Percentiles rank a stretch among this genome's conserved stretches.
These are phyloP conservation scores for Chondrilla cf. caribensis DNA, from an alignment of 37 sponge, comb jelly and placozoan species.

Conservation along the genomic window DNA sequence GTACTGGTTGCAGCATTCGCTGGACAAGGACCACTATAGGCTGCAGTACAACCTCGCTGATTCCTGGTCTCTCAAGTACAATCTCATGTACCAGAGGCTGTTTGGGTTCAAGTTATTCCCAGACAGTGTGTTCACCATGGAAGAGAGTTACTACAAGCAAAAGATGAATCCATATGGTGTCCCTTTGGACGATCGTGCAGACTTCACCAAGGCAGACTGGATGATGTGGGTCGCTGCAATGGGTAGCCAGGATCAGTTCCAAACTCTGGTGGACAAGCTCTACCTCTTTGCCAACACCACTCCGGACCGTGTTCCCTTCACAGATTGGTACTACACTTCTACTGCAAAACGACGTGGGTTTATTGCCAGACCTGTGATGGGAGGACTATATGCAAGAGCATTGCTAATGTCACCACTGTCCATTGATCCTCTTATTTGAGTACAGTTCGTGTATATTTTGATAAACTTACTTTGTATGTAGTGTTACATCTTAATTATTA, in stretches of 20 bases:
- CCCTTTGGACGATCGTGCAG: conserved; percentile 56
- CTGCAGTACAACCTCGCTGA: conserved; percentile 55
- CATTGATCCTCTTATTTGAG: too few species aligned
- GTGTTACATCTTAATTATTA: not conserved
- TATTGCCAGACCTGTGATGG: conserved; percentile 61
- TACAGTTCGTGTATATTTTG: not conserved
- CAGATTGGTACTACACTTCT: conserved; percentile 64
- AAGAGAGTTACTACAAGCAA: conserved; percentile 38
- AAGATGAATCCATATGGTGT: conserved; percentile 69
- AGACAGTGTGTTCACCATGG: conserved; percentile 34
- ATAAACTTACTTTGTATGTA: not conserved
- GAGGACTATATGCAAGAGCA: conserved; percentile 51
- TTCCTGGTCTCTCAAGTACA: conserved; percentile 77
- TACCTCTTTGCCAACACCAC: conserved; percentile 68
- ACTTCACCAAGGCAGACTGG: conserved; percentile 77
- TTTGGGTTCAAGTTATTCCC: conserved; percentile 45
- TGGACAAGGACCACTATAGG: conserved; percentile 39
- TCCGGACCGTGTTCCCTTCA: conserved; percentile 52
- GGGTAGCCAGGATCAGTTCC: conserved; percentile 48
- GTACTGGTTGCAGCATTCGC: conserved; percentile 47
- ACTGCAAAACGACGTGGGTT: conserved; percentile 41
- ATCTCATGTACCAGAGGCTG: conserved; percentile 55
- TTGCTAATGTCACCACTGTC: not conserved
- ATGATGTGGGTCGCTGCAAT: conserved; percentile 78
- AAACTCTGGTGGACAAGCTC: conserved; percentile 38